Evolutionary conservation across 2,113 vertebrate genomes (phyloP).

Genomic region (Phoxinus phoxinus): DNA sequence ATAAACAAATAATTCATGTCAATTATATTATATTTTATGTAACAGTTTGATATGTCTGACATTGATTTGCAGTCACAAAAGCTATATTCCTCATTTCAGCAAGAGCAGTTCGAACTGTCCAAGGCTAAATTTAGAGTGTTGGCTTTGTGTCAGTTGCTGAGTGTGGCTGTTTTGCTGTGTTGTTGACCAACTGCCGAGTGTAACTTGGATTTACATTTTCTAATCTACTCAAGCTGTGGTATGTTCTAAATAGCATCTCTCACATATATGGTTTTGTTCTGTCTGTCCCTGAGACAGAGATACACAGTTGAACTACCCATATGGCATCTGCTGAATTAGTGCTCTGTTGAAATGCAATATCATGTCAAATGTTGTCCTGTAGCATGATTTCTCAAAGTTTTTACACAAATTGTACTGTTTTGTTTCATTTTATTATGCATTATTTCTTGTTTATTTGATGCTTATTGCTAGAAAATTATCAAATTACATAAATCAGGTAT

Average conservation of each 20-base stretch:
- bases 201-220: not conserved
- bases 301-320: not conserved
- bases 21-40: too few species aligned
- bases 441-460: too few species aligned
- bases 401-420: not conserved
- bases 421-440: too few species aligned
- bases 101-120: not conserved
- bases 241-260: conserved; percentile 4
- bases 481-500: too few species aligned
- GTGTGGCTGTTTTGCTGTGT: conserved; percentile 29
- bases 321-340: not conserved
- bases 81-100: conserved; percentile 15
- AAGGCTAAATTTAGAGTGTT: conserved; percentile 34
- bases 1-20: not conserved
- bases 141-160: not conserved
- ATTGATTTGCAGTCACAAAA: not conserved
- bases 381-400: not conserved
- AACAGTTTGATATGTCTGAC: not conserved
- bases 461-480: too few species aligned
- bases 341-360: not conserved
- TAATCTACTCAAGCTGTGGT: not conserved
- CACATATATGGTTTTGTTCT: not conserved
- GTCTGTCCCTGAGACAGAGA: not conserved
- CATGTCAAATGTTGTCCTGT: not conserved
- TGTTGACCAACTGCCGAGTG: conserved; percentile 18